Conservation (phyloP, 2,888 invertebrate genomes). For the Byasa hedistus region DNA sequence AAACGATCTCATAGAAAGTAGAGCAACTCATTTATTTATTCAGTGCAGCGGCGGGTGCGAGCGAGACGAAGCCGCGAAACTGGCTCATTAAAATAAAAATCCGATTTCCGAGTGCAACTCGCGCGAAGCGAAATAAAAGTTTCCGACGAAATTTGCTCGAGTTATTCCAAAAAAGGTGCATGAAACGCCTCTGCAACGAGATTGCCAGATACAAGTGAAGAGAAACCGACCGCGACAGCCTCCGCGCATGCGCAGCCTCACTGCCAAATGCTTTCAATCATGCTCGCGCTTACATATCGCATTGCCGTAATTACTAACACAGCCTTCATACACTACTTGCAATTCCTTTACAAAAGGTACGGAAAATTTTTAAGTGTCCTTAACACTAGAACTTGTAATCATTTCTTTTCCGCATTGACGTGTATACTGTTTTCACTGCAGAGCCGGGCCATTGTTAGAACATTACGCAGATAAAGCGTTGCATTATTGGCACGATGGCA, state of each 20-base stretch:
- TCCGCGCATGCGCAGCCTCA: slow-evolving; percentile 45
- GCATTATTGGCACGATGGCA: slow-evolving; percentile 55
- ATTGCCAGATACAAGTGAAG: slow-evolving; percentile 68
- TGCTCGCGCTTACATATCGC: slow-evolving; percentile 37
- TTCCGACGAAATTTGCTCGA: slow-evolving; percentile 77
- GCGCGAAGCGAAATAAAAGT: slow-evolving; percentile 74
- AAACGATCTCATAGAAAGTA: slow-evolving; percentile 79
- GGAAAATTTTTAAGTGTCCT: slow-evolving; percentile 37
- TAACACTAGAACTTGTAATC: slow-evolving; percentile 40
- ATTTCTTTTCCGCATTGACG: slow-evolving; percentile 57
- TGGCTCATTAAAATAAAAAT: slow-evolving; percentile 79
- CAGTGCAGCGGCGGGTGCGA: slow-evolving; percentile 71
- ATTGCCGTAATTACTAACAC: slow-evolving; percentile 35
- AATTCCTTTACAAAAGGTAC: slow-evolving; percentile 33
- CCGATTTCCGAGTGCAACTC: slow-evolving; percentile 73
- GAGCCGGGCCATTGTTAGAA: slow-evolving; percentile 57
- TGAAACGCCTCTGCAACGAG: slow-evolving; percentile 68
- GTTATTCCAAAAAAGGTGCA: slow-evolving; percentile 77
- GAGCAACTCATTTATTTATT: slow-evolving; percentile 79
- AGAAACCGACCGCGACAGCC: slow-evolving; percentile 73
- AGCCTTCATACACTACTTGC: slow-evolving; percentile 20
- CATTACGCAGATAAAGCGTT: slow-evolving; percentile 60
- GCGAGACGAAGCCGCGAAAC: slow-evolving; percentile 67
- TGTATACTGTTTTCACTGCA: slow-evolving; percentile 52
- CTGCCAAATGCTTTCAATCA: slow-evolving; percentile 52